Percentiles rank a stretch among this genome's conserved stretches.
Evolutionary conservation across 2,888 invertebrate species (phyloP).

Genomic region (Heliconius ismenius): DNA sequence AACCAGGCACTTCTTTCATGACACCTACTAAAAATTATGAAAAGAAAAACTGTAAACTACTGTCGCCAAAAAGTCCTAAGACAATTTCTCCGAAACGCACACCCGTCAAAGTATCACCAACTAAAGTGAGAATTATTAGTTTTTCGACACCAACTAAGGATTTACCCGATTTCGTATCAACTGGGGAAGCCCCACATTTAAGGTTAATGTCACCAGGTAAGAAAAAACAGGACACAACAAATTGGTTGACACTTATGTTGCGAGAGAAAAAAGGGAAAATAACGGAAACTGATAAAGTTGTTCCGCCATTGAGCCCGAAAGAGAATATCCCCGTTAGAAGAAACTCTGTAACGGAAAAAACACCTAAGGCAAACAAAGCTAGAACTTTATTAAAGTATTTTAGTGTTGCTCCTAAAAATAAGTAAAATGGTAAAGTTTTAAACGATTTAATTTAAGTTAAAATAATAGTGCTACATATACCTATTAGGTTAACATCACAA

Average conservation of each 20-base stretch:
- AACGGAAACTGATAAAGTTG: conserved; percentile 38
- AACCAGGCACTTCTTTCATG: conserved; percentile 62
- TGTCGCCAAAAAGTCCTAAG: conserved; percentile 60
- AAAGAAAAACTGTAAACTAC: conserved; percentile 51
- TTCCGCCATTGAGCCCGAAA: conserved; percentile 57
- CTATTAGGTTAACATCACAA: background rate
- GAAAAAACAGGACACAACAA: conserved; percentile 82
- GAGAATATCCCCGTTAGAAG: conserved; percentile 57
- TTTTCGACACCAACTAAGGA: conserved; percentile 84
- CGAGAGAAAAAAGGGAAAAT: conserved; percentile 51
- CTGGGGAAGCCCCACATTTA: conserved; percentile 89
- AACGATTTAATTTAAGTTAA: background rate
- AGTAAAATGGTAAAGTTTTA: conserved; percentile 33
- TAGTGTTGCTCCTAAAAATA: conserved; percentile 56
- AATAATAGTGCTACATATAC: background rate
- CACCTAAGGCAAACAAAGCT: conserved; percentile 55
- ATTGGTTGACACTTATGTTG: conserved; percentile 84
- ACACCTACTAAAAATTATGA: conserved; percentile 68
- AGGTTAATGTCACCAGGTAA: conserved; percentile 86
- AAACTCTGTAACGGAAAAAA: conserved; percentile 58
- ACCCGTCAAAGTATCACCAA: conserved; percentile 54
- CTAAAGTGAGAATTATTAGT: conserved; percentile 55
- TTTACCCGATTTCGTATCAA: conserved; percentile 88
- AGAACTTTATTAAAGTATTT: conserved; percentile 69
- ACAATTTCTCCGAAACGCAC: conserved; percentile 52